Evolutionary conservation across 2,888 invertebrate species (phyloP).

Genomic region (Adela reaumurella): DNA sequence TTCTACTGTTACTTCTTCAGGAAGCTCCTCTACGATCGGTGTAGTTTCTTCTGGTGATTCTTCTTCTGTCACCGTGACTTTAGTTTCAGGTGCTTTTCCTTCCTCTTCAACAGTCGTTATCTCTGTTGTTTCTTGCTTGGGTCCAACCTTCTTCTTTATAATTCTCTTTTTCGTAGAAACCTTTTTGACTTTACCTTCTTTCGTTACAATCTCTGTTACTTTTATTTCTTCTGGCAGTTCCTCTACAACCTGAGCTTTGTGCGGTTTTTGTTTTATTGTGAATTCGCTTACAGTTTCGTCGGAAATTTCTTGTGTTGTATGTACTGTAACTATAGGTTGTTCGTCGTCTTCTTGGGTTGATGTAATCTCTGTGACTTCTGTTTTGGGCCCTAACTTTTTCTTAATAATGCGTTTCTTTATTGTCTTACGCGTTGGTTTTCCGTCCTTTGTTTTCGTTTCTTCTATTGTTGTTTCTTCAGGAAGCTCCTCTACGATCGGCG

Average conservation of each 20-base stretch:
- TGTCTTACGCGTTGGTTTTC: slow-evolving; percentile 18
- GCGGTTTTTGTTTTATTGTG: slow-evolving; percentile 11
- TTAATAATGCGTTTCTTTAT: slow-evolving; percentile 23
- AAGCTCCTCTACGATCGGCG: slow-evolving; percentile 18
- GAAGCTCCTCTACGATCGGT: slow-evolving; percentile 14
- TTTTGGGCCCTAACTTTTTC: slow-evolving; percentile 21
- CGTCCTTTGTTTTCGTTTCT: slow-evolving; percentile 13
- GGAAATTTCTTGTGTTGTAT: slow-evolving; percentile 15
- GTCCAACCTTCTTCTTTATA: slow-evolving; percentile 28
- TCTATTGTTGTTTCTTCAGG: slow-evolving; percentile 24
- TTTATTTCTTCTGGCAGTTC: slow-evolving; percentile 9
- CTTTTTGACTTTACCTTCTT: slow-evolving; percentile 13
- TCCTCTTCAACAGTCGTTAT: slow-evolving; percentile 33
- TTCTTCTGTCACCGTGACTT: slow-evolving; percentile 16
- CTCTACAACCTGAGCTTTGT: slow-evolving; percentile 5
- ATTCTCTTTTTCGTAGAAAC: slow-evolving; percentile 17
- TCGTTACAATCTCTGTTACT: slow-evolving; percentile 15
- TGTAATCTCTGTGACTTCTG: slow-evolving; percentile 26
- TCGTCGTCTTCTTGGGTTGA: slow-evolving; percentile 25
- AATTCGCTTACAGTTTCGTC: slow-evolving; percentile 10
- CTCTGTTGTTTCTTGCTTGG: slow-evolving; percentile 26
- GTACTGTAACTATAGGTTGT: slow-evolving; percentile 16
- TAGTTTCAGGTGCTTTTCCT: slow-evolving; percentile 24
- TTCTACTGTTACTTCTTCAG: slow-evolving; percentile 20
- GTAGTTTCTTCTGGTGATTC: slow-evolving; percentile 15